These are phyloP conservation scores for Aquatica leii DNA, from an alignment of 2,888 invertebrate species.

Conservation along the genomic window DNA sequence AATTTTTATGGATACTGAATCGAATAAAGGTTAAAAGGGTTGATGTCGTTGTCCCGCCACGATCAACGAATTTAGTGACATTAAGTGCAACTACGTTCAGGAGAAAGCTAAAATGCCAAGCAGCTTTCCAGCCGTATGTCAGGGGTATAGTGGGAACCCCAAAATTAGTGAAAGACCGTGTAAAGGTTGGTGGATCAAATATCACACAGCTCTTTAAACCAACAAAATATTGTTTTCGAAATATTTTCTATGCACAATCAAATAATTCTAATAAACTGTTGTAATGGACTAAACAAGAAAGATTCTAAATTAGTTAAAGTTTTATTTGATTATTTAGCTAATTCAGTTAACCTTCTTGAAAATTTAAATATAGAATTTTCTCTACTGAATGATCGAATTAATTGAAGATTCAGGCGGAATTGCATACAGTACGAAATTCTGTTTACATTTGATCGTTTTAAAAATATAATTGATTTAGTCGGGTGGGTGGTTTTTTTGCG, in stretches of 20 bases:
- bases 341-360: slow-evolving; percentile 30
- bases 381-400: slow-evolving; percentile 24
- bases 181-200: slow-evolving; percentile 33
- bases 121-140: slow-evolving; percentile 29
- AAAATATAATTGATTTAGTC: slow-evolving; percentile 22
- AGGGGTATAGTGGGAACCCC: slow-evolving; percentile 21
- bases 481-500: slow-evolving; percentile 13
- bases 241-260: slow-evolving; percentile 9
- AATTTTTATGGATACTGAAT: neutral
- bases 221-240: slow-evolving; percentile 18
- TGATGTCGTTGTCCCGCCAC: slow-evolving; percentile 18
- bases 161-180: slow-evolving; percentile 27
- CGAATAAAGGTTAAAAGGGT: slow-evolving; percentile 28
- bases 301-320: no score
- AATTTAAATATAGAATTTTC: slow-evolving; percentile 25
- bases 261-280: neutral
- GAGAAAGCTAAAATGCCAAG: slow-evolving; percentile 46
- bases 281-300: no score
- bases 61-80: slow-evolving; percentile 39
- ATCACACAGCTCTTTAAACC: slow-evolving; percentile 17
- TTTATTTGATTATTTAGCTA: slow-evolving; percentile 27
- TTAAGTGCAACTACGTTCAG: slow-evolving; percentile 39
- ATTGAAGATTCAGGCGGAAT: slow-evolving; percentile 23
- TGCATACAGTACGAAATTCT: slow-evolving; percentile 8
- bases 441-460: slow-evolving; percentile 24